A percentile compares a stretch with the other conserved stretches of the same genome.
Conservation (phyloP, 2,797 vertebrate genomes). For the Arctocebus calabarensis region DNA sequence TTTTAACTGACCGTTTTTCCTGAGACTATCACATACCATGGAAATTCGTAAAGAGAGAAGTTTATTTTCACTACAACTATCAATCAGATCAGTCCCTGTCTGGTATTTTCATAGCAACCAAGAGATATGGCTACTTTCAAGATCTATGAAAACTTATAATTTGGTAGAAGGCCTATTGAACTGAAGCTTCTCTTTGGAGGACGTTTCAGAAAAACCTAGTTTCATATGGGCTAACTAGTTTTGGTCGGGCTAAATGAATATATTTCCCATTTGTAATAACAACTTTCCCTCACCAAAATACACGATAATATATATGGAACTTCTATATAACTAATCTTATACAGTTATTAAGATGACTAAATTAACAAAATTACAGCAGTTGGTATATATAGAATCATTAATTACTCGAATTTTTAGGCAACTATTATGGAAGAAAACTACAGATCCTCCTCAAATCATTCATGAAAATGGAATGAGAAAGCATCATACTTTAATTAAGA, state of each 20-base stretch:
- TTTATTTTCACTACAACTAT: neutral
- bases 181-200: neutral
- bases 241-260: neutral
- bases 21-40: neutral
- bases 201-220: neutral
- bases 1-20: neutral
- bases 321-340: neutral
- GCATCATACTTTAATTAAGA: constrained; percentile 23
- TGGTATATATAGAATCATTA: neutral
- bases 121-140: neutral
- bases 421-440: neutral
- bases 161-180: neutral
- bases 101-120: constrained; percentile 17
- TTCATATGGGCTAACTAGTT: neutral
- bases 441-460: neutral
- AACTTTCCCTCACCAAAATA: constrained; percentile 7
- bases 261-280: neutral
- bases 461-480: neutral
- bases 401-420: constrained; percentile 15
- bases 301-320: neutral
- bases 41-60: neutral
- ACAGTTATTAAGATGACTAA: neutral
- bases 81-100: neutral
- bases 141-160: neutral
- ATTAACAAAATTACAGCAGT: neutral